Conservation (phyloP, 2,888 invertebrate species). For the Athetis lepigone region DNA sequence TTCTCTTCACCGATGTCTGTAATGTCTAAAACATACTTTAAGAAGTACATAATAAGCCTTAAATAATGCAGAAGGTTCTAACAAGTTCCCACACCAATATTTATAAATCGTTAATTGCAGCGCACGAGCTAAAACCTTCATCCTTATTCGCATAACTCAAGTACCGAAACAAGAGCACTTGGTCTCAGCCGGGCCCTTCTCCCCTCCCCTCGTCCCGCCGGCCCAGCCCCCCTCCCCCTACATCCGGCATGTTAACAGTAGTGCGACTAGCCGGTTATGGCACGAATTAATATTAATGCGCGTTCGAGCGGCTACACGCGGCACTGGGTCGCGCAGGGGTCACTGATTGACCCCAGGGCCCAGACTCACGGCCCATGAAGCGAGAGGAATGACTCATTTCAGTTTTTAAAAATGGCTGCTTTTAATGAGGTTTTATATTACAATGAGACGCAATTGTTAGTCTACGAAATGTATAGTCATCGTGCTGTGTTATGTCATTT, state of each 20-base stretch:
- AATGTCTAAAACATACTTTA: too few species aligned
- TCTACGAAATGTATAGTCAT: background rate
- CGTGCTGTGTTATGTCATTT: background rate
- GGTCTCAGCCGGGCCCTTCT: background rate
- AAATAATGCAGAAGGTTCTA: background rate
- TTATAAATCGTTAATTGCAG: slow-evolving; percentile 5
- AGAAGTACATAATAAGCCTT: too few species aligned
- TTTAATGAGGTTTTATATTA: background rate
- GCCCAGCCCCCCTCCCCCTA: background rate
- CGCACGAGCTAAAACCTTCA: background rate
- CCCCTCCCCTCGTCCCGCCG: background rate
- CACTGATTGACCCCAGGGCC: slow-evolving; percentile 50
- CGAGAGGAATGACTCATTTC: slow-evolving; percentile 32
- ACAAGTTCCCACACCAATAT: background rate
- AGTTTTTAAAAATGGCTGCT: slow-evolving; percentile 2
- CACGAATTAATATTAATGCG: slow-evolving; percentile 62
- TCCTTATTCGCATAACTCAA: slow-evolving; percentile 12
- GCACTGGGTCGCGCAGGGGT: slow-evolving; percentile 49
- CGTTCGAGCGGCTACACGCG: slow-evolving; percentile 44
- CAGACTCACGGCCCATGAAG: slow-evolving; percentile 23
- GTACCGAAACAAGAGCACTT: slow-evolving; percentile 17
- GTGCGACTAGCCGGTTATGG: slow-evolving; percentile 40
- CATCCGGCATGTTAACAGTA: slow-evolving; percentile 53
- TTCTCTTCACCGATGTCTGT: too few species aligned
- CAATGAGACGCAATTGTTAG: background rate